Evolutionary conservation across 1,140 invertebrate genomes (phyloP), one percentile per base, ranked within the genome.

Genomic region (Saccostrea cuccullata): DNA sequence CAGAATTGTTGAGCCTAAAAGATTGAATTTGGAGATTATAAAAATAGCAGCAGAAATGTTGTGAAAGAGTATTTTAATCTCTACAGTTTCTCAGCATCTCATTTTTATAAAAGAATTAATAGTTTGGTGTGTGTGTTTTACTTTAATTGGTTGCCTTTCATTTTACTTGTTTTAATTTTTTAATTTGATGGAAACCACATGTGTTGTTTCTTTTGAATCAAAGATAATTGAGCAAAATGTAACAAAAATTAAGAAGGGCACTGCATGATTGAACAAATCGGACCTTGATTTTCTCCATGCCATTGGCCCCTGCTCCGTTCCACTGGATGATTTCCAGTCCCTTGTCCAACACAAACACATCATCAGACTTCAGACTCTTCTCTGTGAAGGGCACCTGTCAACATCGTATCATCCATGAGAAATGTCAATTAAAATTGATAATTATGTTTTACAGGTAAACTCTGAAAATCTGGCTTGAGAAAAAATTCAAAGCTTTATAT

Each of bases 281-380:
- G 30, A 94, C 94, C 93, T 94, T 92, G 58, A 93, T 92, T 77
- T 90, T 91, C 88, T 95, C 94, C 86, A 94, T 91, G 70, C 94
- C 94, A 88, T 92, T 94, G 73, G 89, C 92, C 3, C 87, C 90
- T 36, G 47, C 86, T 3, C 95, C 94, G 86, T 95, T 95, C 95
- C 97, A 98, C 12, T 98, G 96, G 91, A 96, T 97, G 85, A 98
- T 97, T 86, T 97, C 96, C 84, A 96, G 96, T 40, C 97, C 97
- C 40, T 96, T 95, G 94, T 99, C 98, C 91, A 99, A 95, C 92
- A 99, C 98, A 95, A 98, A 99, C 90, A 97, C 97, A 93, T 99
- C 98, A 9, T 97, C 97, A 94, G 97, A 97, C 95, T 98, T 98
- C 96, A 98, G 30, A 36, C 87, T 85, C 15, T 92, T 89, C 73